Conservation (phyloP, 1,140 invertebrate genomes). For the Leptinotarsa lineolata region DNA sequence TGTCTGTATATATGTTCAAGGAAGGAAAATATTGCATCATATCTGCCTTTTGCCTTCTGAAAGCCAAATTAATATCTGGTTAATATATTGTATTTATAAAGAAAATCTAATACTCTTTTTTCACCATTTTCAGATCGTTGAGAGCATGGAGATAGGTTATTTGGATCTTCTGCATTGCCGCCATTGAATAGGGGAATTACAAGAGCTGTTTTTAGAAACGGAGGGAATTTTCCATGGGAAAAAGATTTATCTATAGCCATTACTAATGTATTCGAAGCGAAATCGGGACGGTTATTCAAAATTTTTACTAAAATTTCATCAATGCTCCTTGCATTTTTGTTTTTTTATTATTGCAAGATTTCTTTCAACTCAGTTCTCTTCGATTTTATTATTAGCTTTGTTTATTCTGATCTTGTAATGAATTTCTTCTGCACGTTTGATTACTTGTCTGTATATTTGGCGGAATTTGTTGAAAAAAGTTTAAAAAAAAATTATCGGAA, state of each 20-base stretch:
- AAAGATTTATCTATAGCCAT: slow-evolving; percentile 4
- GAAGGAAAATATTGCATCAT: too few relatives aligned
- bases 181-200: too few relatives aligned
- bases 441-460: too few relatives aligned
- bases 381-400: too few relatives aligned
- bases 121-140: slow-evolving; percentile 15
- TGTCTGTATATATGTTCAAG: too few relatives aligned
- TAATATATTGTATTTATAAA: too few relatives aligned
- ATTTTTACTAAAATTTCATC: slow-evolving; percentile 14
- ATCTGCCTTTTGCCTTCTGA: too few relatives aligned
- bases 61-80: too few relatives aligned
- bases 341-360: neutral
- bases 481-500: too few relatives aligned
- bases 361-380: slow-evolving; percentile 1
- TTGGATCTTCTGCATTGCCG: slow-evolving; percentile 7
- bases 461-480: too few relatives aligned
- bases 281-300: neutral
- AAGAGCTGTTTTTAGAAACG: slow-evolving; percentile 21
- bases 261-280: slow-evolving; percentile 5
- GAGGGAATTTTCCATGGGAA: slow-evolving; percentile 6
- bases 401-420: too few relatives aligned
- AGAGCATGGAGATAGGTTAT: slow-evolving; percentile 10
- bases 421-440: too few relatives aligned
- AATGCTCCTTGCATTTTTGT: neutral
- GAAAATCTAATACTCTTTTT: slow-evolving; percentile 12